A percentile compares a stretch with the other conserved stretches of the same genome.
phyloP scores from a whole-genome alignment of 2,113 vertebrate genomes.

The Myiagra hebetior region DNA sequence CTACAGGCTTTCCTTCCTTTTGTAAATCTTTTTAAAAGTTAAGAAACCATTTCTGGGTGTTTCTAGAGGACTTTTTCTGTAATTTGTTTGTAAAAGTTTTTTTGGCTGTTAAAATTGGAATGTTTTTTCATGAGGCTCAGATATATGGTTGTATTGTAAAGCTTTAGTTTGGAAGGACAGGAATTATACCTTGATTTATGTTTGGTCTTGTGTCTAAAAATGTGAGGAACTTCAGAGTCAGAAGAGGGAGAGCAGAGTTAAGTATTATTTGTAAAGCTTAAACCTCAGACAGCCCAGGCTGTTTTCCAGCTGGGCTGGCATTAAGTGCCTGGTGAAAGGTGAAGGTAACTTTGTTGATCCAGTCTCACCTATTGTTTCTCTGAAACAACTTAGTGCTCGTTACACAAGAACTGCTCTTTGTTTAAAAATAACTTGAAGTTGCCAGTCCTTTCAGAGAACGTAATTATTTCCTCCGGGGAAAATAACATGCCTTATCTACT shows the following conservation, averaged over 20 bases:
- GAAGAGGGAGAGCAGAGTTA: not conserved
- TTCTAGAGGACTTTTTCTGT: not conserved
- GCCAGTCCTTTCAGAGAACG: slow-evolving; percentile 20
- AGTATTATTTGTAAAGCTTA: not conserved
- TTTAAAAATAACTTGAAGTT: slow-evolving; percentile 46
- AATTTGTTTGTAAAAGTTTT: not conserved
- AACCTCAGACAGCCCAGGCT: not conserved
- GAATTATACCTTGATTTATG: not conserved
- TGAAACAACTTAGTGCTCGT: not conserved
- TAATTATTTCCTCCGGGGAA: slow-evolving; percentile 30
- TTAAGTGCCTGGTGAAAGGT: not conserved
- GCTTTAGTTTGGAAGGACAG: not conserved
- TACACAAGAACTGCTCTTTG: slow-evolving; percentile 5
- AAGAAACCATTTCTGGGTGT: not conserved
- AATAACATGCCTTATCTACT: slow-evolving; percentile 51
- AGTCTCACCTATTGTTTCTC: not conserved
- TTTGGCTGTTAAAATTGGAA: not conserved
- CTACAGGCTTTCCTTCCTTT: not conserved
- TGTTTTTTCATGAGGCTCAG: rapidly evolving
- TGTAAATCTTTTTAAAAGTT: not conserved
- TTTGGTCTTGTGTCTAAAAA: not conserved
- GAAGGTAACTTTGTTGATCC: not conserved
- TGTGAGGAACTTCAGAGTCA: not conserved
- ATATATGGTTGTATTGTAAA: not conserved
- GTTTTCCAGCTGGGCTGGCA: not conserved